These are phyloP conservation scores for Tenualosa ilisha DNA, from an alignment of 2,797 vertebrate species.

Conservation along the genomic window DNA sequence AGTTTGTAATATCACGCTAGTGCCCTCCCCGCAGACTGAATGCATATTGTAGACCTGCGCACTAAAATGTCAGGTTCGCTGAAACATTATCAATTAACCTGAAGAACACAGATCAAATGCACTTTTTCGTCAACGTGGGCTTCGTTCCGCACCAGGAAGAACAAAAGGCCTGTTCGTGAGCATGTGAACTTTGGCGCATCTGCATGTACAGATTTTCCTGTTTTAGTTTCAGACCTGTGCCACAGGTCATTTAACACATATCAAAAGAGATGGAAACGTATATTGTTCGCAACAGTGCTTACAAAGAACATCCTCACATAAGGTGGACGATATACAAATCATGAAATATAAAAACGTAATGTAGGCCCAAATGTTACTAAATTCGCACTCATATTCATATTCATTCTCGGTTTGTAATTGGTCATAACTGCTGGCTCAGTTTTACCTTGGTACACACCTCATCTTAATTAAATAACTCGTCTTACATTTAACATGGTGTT, in stretches of 20 bases:
- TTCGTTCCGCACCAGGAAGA: constrained; percentile 8
- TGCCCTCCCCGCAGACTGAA: constrained; percentile 63
- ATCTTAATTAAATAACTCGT: background rate
- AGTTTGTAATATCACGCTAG: constrained; percentile 58
- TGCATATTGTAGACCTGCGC: constrained; percentile 63
- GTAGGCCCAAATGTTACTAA: too few relatives aligned
- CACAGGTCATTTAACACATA: background rate
- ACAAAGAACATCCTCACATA: background rate
- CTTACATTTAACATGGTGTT: background rate
- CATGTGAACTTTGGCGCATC: constrained; percentile 25
- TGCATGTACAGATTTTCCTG: background rate
- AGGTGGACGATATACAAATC: background rate
- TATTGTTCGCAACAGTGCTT: background rate
- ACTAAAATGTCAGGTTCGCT: constrained; percentile 42
- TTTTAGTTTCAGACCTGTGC: background rate
- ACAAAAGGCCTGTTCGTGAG: constrained; percentile 15
- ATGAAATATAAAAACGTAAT: too few relatives aligned
- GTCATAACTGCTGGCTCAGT: too few relatives aligned
- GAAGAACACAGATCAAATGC: constrained; percentile 16
- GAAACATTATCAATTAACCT: constrained; percentile 29
- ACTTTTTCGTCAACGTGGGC: constrained; percentile 9
- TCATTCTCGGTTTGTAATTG: too few relatives aligned
- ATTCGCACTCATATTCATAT: too few relatives aligned
- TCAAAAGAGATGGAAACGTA: background rate
- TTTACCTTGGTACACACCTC: too few relatives aligned